Base-by-base conservation (phyloP, 2,113 vertebrate species). In the Callaeas wilsoni region DNA sequence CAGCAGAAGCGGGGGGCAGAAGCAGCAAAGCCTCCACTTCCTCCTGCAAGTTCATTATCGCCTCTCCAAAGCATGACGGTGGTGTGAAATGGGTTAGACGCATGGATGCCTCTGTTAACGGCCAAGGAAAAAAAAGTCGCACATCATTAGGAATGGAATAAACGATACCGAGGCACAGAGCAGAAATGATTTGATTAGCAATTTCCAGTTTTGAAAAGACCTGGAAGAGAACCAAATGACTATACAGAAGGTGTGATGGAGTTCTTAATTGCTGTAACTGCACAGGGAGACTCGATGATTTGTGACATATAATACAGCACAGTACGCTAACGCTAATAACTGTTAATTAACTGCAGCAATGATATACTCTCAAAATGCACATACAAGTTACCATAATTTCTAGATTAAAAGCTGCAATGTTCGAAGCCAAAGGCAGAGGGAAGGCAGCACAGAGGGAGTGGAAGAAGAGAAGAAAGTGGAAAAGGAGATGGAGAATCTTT, bases 271-370 rank as follows among this genome's bases (percentile, higher is more conserved):
- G 98, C 98, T 98, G 98, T 98, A 98, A 99, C 98, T 98, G 98
- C 98, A 99, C 98, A 98, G 98, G 98, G 99, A 99, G 99, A 99
- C 98, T 98, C 98, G 99, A 99, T 99, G 99, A 99, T 99, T 99
- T 99, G 99, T 99, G 99, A 99, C 99, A 99, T 97, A 98, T 99
- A 99, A 99, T 98, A 98, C 98, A 97, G 98, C 98, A 97, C 98
- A 98, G 98, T 97, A 98, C 98, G 98, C 98, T 98, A 99, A 99
- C 98, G 98, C 98, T 99, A 99, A 99, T 99, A 99, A 99, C 98
- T 98, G 99, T 99, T 99, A 99, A 99, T 99, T 99, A 99, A 99
- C 98, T 99, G 98, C 98, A 98, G 98, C 98, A 98, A 98, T 98
- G 98, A 99, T 98, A 98, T 98, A 97, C 98, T 98, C 98, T 98